These are phyloP conservation scores for Allacma fusca DNA, from an alignment of 2,888 invertebrate species.

Conservation along the genomic window DNA sequence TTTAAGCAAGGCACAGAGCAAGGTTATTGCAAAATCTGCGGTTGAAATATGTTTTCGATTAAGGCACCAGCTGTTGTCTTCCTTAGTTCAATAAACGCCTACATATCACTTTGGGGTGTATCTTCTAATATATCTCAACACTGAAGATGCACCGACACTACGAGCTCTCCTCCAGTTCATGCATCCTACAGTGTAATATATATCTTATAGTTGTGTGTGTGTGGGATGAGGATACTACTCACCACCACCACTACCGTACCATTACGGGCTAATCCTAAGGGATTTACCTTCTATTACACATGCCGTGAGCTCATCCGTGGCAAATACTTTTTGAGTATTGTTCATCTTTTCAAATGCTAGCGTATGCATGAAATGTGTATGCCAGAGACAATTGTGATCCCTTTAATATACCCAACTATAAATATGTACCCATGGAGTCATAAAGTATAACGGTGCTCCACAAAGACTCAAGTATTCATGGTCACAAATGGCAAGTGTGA, in stretches of 20 bases:
- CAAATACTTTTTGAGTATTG: background rate
- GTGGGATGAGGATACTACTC: too few species aligned
- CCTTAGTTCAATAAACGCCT: background rate
- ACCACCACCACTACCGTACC: background rate
- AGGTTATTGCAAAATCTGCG: background rate
- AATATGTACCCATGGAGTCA: background rate
- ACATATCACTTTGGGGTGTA: background rate
- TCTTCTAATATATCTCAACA: background rate
- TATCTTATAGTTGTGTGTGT: too few species aligned
- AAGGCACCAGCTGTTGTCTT: background rate
- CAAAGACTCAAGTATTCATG: conserved; percentile 7
- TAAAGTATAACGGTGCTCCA: background rate
- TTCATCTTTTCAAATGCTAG: background rate
- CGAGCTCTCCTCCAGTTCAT: too few species aligned
- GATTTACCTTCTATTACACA: background rate
- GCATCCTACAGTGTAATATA: too few species aligned
- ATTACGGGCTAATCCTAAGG: background rate
- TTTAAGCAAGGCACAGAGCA: too few species aligned
- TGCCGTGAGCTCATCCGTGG: background rate
- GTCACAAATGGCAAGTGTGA: background rate
- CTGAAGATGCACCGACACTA: too few species aligned
- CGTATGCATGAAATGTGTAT: too few species aligned
- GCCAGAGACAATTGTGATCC: too few species aligned
- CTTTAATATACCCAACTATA: background rate
- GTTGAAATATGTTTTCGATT: conserved; percentile 12